Evolutionary conservation across 2,888 invertebrate genomes (phyloP).

Genomic region (Agrochola lychnidis): DNA sequence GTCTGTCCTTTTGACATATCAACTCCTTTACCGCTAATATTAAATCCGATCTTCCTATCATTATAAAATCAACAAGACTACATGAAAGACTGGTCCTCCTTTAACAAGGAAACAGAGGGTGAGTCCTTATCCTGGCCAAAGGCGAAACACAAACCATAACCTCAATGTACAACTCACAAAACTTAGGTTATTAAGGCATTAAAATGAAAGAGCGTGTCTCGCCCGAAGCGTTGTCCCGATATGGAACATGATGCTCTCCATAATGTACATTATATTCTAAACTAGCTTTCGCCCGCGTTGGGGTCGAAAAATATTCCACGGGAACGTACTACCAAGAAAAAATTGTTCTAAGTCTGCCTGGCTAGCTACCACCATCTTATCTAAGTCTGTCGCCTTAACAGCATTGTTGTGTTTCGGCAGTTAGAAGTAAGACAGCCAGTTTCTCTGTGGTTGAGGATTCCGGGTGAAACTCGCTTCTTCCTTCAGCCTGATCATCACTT

Average conservation of each 20-base stretch:
- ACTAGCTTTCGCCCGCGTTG: not conserved
- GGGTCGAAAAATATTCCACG: not conserved
- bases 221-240: slow-evolving; percentile 40
- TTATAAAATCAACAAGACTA: not conserved
- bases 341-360: too few relatives aligned
- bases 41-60: not conserved
- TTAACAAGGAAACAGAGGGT: not conserved
- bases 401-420: too few relatives aligned
- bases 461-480: too few relatives aligned
- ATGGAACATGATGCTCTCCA: slow-evolving; percentile 15
- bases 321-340: too few relatives aligned
- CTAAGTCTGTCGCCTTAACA: too few relatives aligned
- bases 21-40: too few relatives aligned
- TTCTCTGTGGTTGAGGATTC: too few relatives aligned
- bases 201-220: slow-evolving; percentile 25
- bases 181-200: slow-evolving; percentile 30
- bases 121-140: not conserved
- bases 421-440: too few relatives aligned
- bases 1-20: not conserved
- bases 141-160: slow-evolving; percentile 10
- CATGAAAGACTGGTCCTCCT: not conserved
- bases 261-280: slow-evolving; percentile 9
- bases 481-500: too few relatives aligned
- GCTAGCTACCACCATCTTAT: too few relatives aligned
- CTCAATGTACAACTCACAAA: slow-evolving; percentile 14